These are phyloP conservation scores for Serilophus lunatus DNA, from an alignment of 2,113 vertebrate genomes.

Conservation along the genomic window DNA sequence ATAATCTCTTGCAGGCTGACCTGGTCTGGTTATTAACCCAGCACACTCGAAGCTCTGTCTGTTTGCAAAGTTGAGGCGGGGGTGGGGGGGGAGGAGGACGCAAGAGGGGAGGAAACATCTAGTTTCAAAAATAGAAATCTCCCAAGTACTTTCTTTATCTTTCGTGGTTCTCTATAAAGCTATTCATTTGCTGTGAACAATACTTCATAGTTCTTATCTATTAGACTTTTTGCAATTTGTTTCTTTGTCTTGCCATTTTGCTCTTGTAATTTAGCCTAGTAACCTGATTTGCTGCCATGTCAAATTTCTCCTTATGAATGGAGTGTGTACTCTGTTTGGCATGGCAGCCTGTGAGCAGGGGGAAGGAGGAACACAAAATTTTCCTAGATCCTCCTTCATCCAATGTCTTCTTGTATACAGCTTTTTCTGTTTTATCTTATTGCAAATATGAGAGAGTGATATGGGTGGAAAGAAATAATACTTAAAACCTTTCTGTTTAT, in stretches of 20 bases:
- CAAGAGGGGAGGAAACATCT: background rate
- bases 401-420: background rate
- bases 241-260: background rate
- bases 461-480: background rate
- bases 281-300: background rate
- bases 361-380: background rate
- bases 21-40: slow-evolving; percentile 5
- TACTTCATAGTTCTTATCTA: background rate
- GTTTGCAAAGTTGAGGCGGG: background rate
- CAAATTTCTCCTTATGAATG: background rate
- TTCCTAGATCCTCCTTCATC: background rate
- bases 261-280: background rate
- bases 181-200: background rate
- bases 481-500: no score
- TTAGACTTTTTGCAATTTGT: background rate
- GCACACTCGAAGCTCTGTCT: background rate
- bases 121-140: background rate
- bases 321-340: background rate
- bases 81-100: background rate
- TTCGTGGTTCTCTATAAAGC: background rate
- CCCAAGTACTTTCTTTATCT: background rate
- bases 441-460: background rate
- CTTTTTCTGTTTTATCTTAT: background rate
- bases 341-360: background rate
- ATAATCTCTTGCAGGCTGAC: slow-evolving; percentile 42